phyloP scores from a whole-genome alignment of 2,888 invertebrate genomes.

The Agrilus cyanescens region DNA sequence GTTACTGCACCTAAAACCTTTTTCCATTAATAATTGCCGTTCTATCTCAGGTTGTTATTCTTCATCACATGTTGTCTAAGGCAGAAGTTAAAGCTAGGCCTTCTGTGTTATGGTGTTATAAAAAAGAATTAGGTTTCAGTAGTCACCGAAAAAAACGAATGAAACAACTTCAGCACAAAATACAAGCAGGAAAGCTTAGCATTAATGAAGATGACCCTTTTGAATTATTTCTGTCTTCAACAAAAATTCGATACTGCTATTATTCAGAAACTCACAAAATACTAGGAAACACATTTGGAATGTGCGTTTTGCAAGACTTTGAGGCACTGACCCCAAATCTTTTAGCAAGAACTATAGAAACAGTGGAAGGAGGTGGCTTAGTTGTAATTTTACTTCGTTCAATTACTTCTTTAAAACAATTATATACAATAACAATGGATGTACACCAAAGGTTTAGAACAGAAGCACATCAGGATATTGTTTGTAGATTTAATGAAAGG shows the following conservation, averaged over 20 bases:
- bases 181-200: conserved; percentile 76
- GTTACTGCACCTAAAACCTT: conserved; percentile 3
- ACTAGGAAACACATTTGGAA: conserved; percentile 83
- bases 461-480: conserved; percentile 84
- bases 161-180: conserved; percentile 69
- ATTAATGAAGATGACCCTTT: conserved; percentile 93
- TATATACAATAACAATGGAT: conserved; percentile 97
- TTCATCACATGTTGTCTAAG: conserved; percentile 96
- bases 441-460: conserved; percentile 92
- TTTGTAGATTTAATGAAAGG: conserved; percentile 92
- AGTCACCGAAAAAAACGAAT: conserved; percentile 88
- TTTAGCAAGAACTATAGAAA: conserved; percentile 91
- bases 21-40: conserved; percentile 4
- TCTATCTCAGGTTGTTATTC: conserved; percentile 68
- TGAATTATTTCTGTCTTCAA: conserved; percentile 90
- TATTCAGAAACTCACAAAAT: conserved; percentile 97
- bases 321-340: conserved; percentile 96
- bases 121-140: conserved; percentile 54
- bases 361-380: conserved; percentile 77
- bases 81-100: conserved; percentile 87
- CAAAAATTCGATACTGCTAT: conserved; percentile 93
- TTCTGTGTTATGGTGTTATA: conserved; percentile 96
- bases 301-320: conserved; percentile 75
- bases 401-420: conserved; percentile 78
- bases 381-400: conserved; percentile 79